Evolutionary conservation across 1,140 invertebrate genomes (phyloP), one percentile per base, ranked within the genome.

Genomic region (Calosoma granatense): DNA sequence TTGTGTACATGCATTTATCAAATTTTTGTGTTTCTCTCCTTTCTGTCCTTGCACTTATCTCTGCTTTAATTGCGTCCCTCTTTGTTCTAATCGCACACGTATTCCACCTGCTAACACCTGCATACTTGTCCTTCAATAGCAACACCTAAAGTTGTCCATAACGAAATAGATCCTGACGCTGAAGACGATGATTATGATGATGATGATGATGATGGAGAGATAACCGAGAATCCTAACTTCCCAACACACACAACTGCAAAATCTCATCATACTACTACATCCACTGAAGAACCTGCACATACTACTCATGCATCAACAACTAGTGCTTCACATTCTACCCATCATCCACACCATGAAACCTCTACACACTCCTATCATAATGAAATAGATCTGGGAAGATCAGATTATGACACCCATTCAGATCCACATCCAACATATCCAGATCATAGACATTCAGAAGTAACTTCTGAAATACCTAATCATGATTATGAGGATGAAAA

Each of bases 121-220:
- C 41, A 17, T 4, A 12, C n/a, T 36, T 6, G n/a, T n/a, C 41
- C 41, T 47, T 47, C 41, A 47, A 17, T 47, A 17, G 17, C 41
- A 11, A 47, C 41, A 47, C 41, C 41, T 47, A 47, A 47, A 47
- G 3, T 12, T 47, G 17, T 9, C 17, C 17, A 12, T 12, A 47
- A 47, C 15, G 41, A 47, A 47, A 47, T 47, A 14, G 55, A 56
- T 47, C 22, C 39, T 4, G 43, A 47, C 51, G 55, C 21, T 2
- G 39, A 43, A 17, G 36, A 51, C 20, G 39, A 22, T 22, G 55
- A 51, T 47, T 36, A 51, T 47, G 39, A 22, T 22, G 55, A 51
- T 47, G 55, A 51, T 47, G 36, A 22, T 47, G 19, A 39, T 11
- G 20, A 47, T 21, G 55, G 20, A 19, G 30, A 17, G n/a, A 6